These are phyloP conservation scores for Cantharis lateralis DNA, from an alignment of 2,888 invertebrate species.

Conservation along the genomic window DNA sequence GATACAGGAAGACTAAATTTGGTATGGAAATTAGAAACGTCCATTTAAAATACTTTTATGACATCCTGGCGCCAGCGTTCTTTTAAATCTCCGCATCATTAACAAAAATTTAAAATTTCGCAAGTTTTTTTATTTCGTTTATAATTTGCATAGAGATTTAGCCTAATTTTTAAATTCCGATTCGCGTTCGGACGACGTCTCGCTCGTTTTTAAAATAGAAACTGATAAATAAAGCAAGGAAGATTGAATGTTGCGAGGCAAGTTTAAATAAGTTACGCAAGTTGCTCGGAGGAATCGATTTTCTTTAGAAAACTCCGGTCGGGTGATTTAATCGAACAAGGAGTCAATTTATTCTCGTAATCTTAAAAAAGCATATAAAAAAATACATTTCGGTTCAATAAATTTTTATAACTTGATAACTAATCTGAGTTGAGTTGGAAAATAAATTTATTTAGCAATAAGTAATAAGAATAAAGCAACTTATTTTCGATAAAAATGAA, in stretches of 20 bases:
- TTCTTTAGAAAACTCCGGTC: neutral
- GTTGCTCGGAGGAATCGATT: neutral
- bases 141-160: neutral
- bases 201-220: neutral
- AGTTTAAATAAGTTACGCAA: neutral
- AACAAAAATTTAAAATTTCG: neutral
- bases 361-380: neutral
- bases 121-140: neutral
- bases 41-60: slow-evolving; percentile 15
- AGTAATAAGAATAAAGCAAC: slow-evolving; percentile 25
- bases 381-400: neutral
- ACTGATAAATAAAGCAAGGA: neutral
- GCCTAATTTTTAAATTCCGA: neutral
- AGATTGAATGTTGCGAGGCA: neutral
- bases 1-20: slow-evolving; percentile 14
- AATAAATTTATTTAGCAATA: slow-evolving; percentile 27
- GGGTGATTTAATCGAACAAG: neutral
- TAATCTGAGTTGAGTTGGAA: slow-evolving; percentile 4
- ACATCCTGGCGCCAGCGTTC: slow-evolving; percentile 5
- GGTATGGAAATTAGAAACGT: slow-evolving; percentile 7
- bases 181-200: neutral
- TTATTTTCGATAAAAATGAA: slow-evolving; percentile 26
- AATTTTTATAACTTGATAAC: neutral
- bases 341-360: neutral
- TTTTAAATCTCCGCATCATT: slow-evolving; percentile 10